Conservation (phyloP, 2,113 vertebrate genomes). For the Poecilia latipinna region DNA sequence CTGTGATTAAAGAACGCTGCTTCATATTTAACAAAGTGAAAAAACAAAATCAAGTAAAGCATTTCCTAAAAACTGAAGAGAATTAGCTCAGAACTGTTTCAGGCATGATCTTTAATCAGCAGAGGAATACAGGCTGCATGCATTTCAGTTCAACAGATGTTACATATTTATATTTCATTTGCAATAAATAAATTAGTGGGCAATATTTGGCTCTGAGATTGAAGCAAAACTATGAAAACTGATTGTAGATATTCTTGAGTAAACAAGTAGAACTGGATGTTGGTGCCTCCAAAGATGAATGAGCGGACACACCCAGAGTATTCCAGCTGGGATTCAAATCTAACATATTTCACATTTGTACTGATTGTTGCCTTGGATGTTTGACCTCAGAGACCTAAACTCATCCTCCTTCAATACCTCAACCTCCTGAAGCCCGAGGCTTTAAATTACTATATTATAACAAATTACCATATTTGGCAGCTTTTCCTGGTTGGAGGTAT, state of each 20-base stretch:
- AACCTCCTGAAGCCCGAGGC: background rate
- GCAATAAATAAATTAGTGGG: background rate
- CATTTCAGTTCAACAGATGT: background rate
- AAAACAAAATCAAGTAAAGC: background rate
- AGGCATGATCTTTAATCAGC: background rate
- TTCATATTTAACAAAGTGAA: background rate
- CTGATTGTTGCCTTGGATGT: background rate
- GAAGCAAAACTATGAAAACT: background rate
- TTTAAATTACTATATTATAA: no score
- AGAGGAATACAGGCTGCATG: background rate
- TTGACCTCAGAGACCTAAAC: background rate
- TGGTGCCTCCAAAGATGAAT: background rate
- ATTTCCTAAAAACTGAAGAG: background rate
- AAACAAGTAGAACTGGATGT: no score
- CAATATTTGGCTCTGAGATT: background rate
- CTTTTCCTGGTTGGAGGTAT: conserved; percentile 60
- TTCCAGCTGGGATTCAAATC: background rate
- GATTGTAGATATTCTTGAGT: background rate
- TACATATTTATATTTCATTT: background rate
- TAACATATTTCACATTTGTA: background rate
- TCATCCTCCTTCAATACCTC: background rate
- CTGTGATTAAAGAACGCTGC: background rate
- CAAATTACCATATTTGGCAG: conserved; percentile 64
- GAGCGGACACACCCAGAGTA: background rate
- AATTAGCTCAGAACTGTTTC: background rate